A percentile compares a stretch with the other conserved stretches of the same genome.
Evolutionary conservation across 2,888 invertebrate species (phyloP).

Genomic region (Halocaridina rubra): DNA sequence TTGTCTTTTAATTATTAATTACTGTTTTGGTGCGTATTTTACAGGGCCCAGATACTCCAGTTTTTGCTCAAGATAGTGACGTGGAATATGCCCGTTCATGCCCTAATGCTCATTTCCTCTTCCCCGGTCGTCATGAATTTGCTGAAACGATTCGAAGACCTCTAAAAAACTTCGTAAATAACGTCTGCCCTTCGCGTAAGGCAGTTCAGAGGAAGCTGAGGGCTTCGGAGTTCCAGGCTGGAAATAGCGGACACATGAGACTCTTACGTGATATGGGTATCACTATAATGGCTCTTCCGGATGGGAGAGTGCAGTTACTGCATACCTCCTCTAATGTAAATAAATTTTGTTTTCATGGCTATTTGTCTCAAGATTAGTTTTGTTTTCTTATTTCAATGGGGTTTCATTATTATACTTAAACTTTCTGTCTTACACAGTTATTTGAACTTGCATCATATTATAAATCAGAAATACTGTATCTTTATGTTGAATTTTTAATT

Average conservation of each 20-base stretch:
- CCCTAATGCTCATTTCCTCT: slow-evolving; percentile 85
- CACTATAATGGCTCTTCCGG: slow-evolving; percentile 85
- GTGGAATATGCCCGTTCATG: slow-evolving; percentile 78
- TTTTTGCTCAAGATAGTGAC: slow-evolving; percentile 72
- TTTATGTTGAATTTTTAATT: no score
- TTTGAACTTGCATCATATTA: no score
- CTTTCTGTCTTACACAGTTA: no score
- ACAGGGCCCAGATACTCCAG: slow-evolving; percentile 36
- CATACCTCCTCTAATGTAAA: slow-evolving; percentile 83
- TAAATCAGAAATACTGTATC: no score
- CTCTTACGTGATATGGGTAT: slow-evolving; percentile 95
- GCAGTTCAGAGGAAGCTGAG: slow-evolving; percentile 65
- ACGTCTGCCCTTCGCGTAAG: slow-evolving; percentile 78
- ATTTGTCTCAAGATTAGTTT: no score
- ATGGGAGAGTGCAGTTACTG: slow-evolving; percentile 91
- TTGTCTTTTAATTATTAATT: no score
- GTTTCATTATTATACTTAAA: no score
- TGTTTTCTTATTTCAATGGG: no score
- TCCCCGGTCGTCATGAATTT: slow-evolving; percentile 73
- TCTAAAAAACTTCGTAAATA: slow-evolving; percentile 85
- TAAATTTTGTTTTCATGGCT: no score
- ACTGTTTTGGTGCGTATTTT: no score
- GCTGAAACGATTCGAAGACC: slow-evolving; percentile 84
- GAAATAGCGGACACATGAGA: slow-evolving; percentile 88
- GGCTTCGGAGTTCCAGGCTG: slow-evolving; percentile 73